phyloP scores from a whole-genome alignment of 92 coral and sea anemone genomes.

The Porites rus region DNA sequence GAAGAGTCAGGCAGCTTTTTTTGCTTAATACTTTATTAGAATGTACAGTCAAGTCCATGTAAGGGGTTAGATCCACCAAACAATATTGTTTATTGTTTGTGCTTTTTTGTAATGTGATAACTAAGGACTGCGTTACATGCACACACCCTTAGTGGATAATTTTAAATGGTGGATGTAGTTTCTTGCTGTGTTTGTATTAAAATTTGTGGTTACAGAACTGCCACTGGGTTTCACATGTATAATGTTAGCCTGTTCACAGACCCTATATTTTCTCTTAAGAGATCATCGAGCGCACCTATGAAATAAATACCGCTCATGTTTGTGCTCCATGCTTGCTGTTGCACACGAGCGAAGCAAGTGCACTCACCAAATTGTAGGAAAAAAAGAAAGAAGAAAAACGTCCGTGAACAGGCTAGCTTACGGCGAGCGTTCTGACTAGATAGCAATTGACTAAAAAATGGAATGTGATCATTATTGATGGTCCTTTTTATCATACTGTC shows the following conservation, averaged over 20 bases:
- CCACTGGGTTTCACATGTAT: slow-evolving; percentile 28
- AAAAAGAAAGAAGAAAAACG: no score
- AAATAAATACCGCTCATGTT: no score
- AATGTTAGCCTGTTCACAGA: not conserved
- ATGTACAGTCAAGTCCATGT: slow-evolving; percentile 31
- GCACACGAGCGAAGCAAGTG: no score
- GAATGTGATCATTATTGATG: no score
- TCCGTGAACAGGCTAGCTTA: no score
- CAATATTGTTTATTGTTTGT: slow-evolving; percentile 1
- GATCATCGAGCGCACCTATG: no score
- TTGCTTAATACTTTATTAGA: slow-evolving; percentile 18
- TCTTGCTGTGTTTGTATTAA: not conserved
- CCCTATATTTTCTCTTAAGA: no score
- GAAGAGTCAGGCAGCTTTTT: slow-evolving; percentile 12
- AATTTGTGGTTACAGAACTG: not conserved
- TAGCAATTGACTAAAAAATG: no score
- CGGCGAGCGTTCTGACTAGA: no score
- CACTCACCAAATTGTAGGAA: no score
- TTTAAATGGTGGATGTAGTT: slow-evolving; percentile 14
- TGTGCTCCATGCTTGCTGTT: no score
- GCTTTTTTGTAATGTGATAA: not conserved
- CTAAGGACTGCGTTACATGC: not conserved
- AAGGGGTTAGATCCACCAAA: slow-evolving; percentile 8
- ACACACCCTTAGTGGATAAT: not conserved
- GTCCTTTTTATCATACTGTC: no score